Evolutionary conservation across 1,140 invertebrate species (phyloP), one percentile per base, ranked within the genome.

Genomic region (Drosophila willistoni): DNA sequence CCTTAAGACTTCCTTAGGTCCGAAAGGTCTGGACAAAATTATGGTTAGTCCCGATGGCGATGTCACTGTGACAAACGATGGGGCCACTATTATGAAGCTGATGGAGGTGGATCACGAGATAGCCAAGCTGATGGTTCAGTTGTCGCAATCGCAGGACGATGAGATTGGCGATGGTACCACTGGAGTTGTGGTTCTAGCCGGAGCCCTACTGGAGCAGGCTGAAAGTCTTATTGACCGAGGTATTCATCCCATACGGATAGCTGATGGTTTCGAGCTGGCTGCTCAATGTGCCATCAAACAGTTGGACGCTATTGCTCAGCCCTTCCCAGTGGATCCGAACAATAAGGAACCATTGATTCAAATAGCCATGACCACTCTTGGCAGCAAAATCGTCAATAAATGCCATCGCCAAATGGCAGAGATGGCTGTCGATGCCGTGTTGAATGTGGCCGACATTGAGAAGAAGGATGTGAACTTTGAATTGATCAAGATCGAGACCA

Each of bases 61-160:
- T 91, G 96, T 99, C 0, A 99, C 98, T 0, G 96, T 99, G 7
- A 99, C 99, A 22, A 99, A 99, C 92, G 99, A 99, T 94, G 99
- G 99, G 22, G 98, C 99, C n/a, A 99, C 99, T 1, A 99, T 99
- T 81, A 94, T 99, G 64, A 98, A 99, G 92, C 94, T 98, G 92
- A 99, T 99, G 99, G 98, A 99, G 93, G 98, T 99, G 12, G 98
- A 99, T 17, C 98, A 99, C 93, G 96, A 99, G 94, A 98, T 99
- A 89, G 99, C 98, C 29, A 99, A 99, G 91, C 93, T 99, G 4
- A 97, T 99, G 95, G 99, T 99, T 13, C 98, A 99, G 91, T 93
- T 99, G 51, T 98, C 98, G 12, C 98, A 99, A 92, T 99, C 98
- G 67, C 99, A 99, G 92, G 99, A 99, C 93, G 98, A 99, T 94